Evolutionary conservation across 1,140 invertebrate genomes (phyloP).

Genomic region (Dreissena polymorpha): DNA sequence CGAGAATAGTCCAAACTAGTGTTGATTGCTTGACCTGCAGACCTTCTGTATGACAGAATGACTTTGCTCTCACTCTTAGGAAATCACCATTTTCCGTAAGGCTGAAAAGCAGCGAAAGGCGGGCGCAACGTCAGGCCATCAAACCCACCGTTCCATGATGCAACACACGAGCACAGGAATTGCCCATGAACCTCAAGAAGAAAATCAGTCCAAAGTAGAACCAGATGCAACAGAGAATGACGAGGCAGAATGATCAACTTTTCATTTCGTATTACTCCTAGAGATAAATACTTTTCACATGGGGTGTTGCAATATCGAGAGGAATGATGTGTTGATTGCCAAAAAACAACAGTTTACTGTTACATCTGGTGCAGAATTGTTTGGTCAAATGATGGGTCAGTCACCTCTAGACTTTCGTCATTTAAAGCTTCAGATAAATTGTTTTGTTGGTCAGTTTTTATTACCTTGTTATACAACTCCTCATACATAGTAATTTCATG

Average conservation of each 20-base stretch:
- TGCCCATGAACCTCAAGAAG: not conserved
- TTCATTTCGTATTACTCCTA: not conserved
- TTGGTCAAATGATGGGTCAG: no score
- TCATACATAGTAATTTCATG: no score
- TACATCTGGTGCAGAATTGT: no score
- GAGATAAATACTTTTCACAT: not conserved
- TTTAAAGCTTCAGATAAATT: no score
- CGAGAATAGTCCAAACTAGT: no score
- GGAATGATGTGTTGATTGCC: not conserved
- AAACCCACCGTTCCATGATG: slow-evolving; percentile 48
- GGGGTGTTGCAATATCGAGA: slow-evolving; percentile 52
- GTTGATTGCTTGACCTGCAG: no score
- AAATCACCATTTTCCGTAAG: slow-evolving; percentile 78
- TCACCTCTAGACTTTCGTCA: no score
- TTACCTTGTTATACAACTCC: no score
- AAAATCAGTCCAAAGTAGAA: slow-evolving; percentile 1
- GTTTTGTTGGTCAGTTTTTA: no score
- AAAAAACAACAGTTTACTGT: no score
- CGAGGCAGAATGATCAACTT: slow-evolving; percentile 31
- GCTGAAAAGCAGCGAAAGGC: slow-evolving; percentile 76
- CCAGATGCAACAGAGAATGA: slow-evolving; percentile 18
- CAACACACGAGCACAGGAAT: slow-evolving; percentile 37
- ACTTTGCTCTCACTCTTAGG: slow-evolving; percentile 63
- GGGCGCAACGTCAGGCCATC: slow-evolving; percentile 17
- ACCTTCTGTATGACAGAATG: no score